phyloP scores from a whole-genome alignment of 1,140 invertebrate species.

The Aplysia californica region DNA sequence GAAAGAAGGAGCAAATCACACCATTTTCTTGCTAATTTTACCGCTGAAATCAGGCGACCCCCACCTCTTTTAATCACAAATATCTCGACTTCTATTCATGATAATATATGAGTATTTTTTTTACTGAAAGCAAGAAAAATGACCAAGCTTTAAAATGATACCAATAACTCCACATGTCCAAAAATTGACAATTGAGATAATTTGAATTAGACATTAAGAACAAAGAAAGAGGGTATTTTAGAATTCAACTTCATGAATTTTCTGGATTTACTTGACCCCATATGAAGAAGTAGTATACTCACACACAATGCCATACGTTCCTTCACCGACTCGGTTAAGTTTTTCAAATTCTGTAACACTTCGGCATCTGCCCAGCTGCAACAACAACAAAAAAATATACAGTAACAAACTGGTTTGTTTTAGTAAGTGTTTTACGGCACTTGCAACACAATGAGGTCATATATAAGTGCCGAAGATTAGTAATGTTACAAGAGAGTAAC shows the following conservation, averaged over 20 bases:
- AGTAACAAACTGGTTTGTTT: background rate
- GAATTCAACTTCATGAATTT: background rate
- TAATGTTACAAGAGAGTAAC: too few relatives aligned
- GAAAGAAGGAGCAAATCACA: too few relatives aligned
- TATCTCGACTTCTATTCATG: background rate
- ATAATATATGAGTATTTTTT: background rate
- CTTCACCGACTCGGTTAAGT: conserved; percentile 95
- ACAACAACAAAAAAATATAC: conserved; percentile 33
- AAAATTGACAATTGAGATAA: background rate
- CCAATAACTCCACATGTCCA: background rate
- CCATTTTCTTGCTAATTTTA: background rate
- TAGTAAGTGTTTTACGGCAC: too few relatives aligned
- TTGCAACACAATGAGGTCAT: too few relatives aligned
- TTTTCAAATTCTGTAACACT: conserved; percentile 98
- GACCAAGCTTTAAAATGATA: too few relatives aligned
- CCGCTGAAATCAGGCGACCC: background rate
- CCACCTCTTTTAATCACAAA: background rate
- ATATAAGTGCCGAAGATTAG: too few relatives aligned
- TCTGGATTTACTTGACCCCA: background rate
- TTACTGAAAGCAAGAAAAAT: background rate
- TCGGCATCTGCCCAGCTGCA: conserved; percentile 88
- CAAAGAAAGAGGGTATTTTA: background rate
- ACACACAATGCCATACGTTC: conserved; percentile 98
- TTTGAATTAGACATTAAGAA: background rate
- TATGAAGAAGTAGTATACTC: conserved; percentile 68